Percentiles rank a stretch among this genome's conserved stretches.
phyloP scores from a whole-genome alignment of 2,797 vertebrate genomes.

The Taenioides sp. region DNA sequence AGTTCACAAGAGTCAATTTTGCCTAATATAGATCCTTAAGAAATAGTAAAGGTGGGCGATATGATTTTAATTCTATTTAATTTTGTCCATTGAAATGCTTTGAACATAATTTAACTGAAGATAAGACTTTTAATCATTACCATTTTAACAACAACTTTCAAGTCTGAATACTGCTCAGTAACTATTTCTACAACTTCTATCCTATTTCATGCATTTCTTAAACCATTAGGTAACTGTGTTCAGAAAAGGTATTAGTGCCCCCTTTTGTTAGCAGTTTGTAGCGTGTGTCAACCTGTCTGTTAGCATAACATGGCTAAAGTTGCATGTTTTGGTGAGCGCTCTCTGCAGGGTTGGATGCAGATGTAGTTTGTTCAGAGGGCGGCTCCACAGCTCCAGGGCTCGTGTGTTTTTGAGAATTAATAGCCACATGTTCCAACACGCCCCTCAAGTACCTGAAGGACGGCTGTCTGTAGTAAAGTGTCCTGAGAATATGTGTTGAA shows the following conservation, averaged over 20 bases:
- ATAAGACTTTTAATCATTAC: too few relatives aligned
- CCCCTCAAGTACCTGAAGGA: slow-evolving; percentile 35
- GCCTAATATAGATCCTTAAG: too few relatives aligned
- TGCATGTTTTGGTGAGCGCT: slow-evolving; percentile 4
- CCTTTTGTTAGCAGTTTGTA: not conserved
- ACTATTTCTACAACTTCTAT: not conserved
- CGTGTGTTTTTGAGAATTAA: slow-evolving; percentile 7
- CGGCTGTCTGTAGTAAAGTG: slow-evolving; percentile 29
- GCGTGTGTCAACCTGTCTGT: not conserved
- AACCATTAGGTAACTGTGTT: not conserved
- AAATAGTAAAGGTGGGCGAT: too few relatives aligned
- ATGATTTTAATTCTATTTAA: too few relatives aligned
- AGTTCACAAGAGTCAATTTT: too few relatives aligned
- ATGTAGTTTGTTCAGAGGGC: not conserved
- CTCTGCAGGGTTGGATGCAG: not conserved
- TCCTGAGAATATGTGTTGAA: not conserved
- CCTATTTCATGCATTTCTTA: slow-evolving; percentile 3
- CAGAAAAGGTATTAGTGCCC: not conserved
- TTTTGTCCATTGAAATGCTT: too few relatives aligned
- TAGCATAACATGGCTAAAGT: not conserved
- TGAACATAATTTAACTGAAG: too few relatives aligned
- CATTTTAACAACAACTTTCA: too few relatives aligned
- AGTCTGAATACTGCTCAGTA: too few relatives aligned
- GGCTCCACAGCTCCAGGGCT: not conserved
- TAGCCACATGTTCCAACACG: slow-evolving; percentile 17